Evolutionary conservation across 2,113 vertebrate genomes (phyloP).

Genomic region (Misgurnus anguillicaudatus): DNA sequence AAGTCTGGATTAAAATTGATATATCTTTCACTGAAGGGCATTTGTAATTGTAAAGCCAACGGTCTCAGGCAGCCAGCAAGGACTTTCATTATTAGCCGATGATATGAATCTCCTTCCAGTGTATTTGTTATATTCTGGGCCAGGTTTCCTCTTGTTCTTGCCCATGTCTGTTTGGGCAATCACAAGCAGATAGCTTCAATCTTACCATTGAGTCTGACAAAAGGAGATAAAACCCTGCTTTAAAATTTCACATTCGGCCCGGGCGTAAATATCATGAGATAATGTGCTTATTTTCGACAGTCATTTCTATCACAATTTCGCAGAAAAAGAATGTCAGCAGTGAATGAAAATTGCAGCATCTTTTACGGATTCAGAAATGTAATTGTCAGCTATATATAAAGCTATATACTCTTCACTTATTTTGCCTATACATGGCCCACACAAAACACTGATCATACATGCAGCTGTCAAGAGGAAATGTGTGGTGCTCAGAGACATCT

Average conservation of each 20-base stretch:
- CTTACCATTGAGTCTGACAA: slow-evolving; percentile 23
- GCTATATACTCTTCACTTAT: too few species aligned
- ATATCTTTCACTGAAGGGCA: slow-evolving; percentile 18
- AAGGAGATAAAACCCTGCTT: slow-evolving; percentile 25
- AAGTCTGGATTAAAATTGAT: slow-evolving; percentile 28
- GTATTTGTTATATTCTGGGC: slow-evolving; percentile 31
- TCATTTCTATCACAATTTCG: not conserved
- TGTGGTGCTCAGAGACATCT: slow-evolving; percentile 66
- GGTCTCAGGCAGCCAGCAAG: slow-evolving; percentile 2
- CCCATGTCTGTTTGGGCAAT: slow-evolving; percentile 15
- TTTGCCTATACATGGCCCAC: not conserved
- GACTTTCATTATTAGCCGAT: slow-evolving; percentile 22
- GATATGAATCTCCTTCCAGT: slow-evolving; percentile 18
- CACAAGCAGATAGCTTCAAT: slow-evolving; percentile 27
- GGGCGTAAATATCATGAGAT: slow-evolving; percentile 9
- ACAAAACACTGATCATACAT: not conserved
- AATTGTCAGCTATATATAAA: not conserved
- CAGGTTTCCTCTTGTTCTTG: not conserved
- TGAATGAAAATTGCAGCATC: not conserved
- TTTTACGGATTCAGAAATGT: not conserved
- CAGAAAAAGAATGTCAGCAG: not conserved
- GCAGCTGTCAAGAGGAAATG: slow-evolving; percentile 10
- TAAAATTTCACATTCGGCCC: not conserved
- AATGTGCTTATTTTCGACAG: not conserved
- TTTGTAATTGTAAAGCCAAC: slow-evolving; percentile 39